Percentiles rank a stretch among this genome's conserved stretches.
These are phyloP conservation scores for Plecturocebus donacophilus DNA, from an alignment of 2,113 vertebrate genomes.

Conservation along the genomic window DNA sequence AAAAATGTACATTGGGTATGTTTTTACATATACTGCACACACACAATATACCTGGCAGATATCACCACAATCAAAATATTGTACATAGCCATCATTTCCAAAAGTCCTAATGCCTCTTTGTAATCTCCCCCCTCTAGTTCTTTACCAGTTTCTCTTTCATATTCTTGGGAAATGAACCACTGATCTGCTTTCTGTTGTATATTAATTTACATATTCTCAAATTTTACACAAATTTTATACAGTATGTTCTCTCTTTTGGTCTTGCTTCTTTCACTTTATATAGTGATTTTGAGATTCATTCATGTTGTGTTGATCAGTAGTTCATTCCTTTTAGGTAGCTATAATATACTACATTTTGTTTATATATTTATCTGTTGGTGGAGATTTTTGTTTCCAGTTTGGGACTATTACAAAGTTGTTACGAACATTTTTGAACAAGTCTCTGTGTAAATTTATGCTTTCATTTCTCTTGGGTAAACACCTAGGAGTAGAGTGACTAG, in stretches of 20 bases:
- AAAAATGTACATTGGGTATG: neutral
- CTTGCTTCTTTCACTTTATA: neutral
- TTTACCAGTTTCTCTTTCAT: neutral
- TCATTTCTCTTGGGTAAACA: neutral
- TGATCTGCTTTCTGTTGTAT: neutral
- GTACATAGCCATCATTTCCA: neutral
- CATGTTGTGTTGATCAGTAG: neutral
- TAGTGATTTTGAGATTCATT: neutral
- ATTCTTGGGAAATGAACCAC: neutral
- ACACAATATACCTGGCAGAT: neutral
- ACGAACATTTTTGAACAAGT: neutral
- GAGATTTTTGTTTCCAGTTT: neutral
- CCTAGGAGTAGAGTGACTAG: neutral
- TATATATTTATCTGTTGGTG: neutral
- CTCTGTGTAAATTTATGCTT: conserved; percentile 1
- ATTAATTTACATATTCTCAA: neutral
- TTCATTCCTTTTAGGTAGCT: neutral
- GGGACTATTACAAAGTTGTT: neutral
- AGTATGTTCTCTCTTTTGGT: neutral
- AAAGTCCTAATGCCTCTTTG: neutral
- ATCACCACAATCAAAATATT: neutral
- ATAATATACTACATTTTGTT: neutral
- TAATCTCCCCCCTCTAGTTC: neutral
- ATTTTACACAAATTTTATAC: neutral
- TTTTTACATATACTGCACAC: neutral